Conservation (phyloP, 2,888 invertebrate genomes). For the Camptogramma bilineatum region DNA sequence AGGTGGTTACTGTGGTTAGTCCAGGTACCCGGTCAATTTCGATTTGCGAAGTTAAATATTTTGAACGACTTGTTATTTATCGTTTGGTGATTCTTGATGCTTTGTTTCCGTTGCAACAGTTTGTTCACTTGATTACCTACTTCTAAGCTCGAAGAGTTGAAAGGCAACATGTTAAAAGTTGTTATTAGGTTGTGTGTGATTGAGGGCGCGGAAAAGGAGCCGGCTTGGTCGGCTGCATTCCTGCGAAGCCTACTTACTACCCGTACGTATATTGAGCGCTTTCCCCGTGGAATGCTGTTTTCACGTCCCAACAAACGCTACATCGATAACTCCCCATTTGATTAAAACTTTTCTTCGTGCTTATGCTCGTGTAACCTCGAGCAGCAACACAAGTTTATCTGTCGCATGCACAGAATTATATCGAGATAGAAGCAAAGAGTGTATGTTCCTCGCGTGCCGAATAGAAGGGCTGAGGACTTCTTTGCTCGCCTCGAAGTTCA, state of each 20-base stretch:
- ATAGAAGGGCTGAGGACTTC: too few species aligned
- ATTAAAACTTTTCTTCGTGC: not conserved
- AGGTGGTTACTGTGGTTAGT: conserved; percentile 47
- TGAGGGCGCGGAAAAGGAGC: conserved; percentile 42
- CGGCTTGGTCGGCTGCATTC: conserved; percentile 74
- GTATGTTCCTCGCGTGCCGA: too few species aligned
- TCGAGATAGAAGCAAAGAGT: too few species aligned
- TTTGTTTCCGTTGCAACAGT: conserved; percentile 10
- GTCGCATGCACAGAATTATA: too few species aligned
- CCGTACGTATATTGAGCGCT: conserved; percentile 45
- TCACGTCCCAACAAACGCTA: conserved; percentile 16
- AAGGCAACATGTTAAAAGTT: not conserved
- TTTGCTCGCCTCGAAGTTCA: too few species aligned
- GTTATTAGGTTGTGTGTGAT: conserved; percentile 12
- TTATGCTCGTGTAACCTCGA: not conserved
- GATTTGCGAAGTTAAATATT: conserved; percentile 35
- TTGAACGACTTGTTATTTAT: conserved; percentile 32
- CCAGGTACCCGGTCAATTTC: conserved; percentile 38
- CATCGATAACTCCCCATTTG: conserved; percentile 13
- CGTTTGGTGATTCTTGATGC: conserved; percentile 17
- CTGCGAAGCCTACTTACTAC: conserved; percentile 75
- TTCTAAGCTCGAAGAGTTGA: not conserved
- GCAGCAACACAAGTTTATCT: not conserved
- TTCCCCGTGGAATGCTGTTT: conserved; percentile 25
- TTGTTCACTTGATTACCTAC: conserved; percentile 1